Evolutionary conservation across 2,113 vertebrate genomes (phyloP).

Genomic region (Morphnarchus princeps): DNA sequence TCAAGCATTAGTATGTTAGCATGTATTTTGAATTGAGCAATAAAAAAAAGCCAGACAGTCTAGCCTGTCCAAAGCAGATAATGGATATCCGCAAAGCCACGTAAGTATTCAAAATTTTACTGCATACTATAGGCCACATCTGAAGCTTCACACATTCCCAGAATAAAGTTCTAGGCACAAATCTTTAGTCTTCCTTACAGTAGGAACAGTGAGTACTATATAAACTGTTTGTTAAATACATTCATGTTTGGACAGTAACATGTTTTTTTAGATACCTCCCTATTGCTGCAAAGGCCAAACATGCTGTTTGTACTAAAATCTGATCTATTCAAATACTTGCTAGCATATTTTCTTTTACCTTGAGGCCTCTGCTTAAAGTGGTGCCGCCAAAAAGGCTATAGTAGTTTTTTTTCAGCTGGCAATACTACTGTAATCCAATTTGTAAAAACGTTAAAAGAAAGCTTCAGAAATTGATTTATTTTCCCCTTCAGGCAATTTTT

Average conservation of each 20-base stretch:
- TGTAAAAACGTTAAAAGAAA: background rate
- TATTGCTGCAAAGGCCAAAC: background rate
- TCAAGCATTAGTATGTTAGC: background rate
- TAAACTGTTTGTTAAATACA: background rate
- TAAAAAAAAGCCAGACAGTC: background rate
- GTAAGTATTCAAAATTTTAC: background rate
- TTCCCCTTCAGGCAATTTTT: background rate
- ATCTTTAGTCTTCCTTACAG: background rate
- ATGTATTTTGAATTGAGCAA: background rate
- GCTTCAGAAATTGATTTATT: slow-evolving; percentile 7
- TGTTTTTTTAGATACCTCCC: background rate
- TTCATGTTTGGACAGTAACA: rapidly evolving
- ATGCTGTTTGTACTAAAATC: background rate
- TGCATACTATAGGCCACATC: background rate
- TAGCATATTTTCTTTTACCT: background rate
- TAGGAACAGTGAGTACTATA: background rate
- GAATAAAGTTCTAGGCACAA: background rate
- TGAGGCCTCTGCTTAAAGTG: background rate
- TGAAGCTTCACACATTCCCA: background rate
- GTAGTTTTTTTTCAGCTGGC: background rate
- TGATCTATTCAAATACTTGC: background rate
- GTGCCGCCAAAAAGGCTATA: background rate
- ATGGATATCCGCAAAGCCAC: background rate
- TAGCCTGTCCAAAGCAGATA: background rate
- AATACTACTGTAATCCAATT: slow-evolving; percentile 13